Evolutionary conservation across 2,888 invertebrate genomes (phyloP).

Genomic region (Drosophila anomalipes): DNA sequence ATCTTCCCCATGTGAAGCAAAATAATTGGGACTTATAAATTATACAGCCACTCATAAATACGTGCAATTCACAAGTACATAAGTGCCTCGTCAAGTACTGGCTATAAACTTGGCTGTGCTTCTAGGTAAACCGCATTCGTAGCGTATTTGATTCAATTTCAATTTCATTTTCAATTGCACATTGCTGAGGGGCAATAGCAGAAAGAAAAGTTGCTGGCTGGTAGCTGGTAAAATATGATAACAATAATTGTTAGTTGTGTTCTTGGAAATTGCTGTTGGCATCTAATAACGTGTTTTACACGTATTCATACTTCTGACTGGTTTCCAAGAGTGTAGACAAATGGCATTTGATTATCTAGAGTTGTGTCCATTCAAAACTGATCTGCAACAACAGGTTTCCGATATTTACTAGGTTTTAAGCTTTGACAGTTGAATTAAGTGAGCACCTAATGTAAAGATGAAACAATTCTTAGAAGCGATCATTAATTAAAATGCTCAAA

Average conservation of each 20-base stretch:
- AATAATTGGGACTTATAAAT: slow-evolving; percentile 13
- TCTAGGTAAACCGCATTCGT: slow-evolving; percentile 38
- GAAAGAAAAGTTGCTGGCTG: slow-evolving; percentile 1
- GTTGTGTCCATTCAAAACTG: slow-evolving; percentile 5
- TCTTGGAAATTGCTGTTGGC: slow-evolving; percentile 41
- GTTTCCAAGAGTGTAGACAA: slow-evolving; percentile 30
- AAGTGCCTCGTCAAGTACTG: not conserved
- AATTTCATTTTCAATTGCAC: slow-evolving; percentile 22
- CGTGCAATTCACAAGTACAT: not conserved
- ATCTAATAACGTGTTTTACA: slow-evolving; percentile 39
- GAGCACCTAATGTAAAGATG: not conserved
- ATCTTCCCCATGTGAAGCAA: not conserved
- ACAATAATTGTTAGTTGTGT: slow-evolving; percentile 37
- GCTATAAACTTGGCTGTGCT: slow-evolving; percentile 2
- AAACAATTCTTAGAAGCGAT: slow-evolving; percentile 1
- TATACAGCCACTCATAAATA: slow-evolving; percentile 8
- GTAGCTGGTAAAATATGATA: slow-evolving; percentile 28
- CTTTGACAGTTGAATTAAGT: not conserved
- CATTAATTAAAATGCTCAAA: not conserved
- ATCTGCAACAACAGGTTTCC: slow-evolving; percentile 41
- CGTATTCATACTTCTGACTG: slow-evolving; percentile 38
- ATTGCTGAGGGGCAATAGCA: not conserved
- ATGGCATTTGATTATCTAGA: slow-evolving; percentile 24
- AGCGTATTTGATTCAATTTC: slow-evolving; percentile 14
- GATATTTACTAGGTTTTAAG: not conserved